Conservation (phyloP, 2,113 vertebrate species). For the Ctenomys sociabilis region DNA sequence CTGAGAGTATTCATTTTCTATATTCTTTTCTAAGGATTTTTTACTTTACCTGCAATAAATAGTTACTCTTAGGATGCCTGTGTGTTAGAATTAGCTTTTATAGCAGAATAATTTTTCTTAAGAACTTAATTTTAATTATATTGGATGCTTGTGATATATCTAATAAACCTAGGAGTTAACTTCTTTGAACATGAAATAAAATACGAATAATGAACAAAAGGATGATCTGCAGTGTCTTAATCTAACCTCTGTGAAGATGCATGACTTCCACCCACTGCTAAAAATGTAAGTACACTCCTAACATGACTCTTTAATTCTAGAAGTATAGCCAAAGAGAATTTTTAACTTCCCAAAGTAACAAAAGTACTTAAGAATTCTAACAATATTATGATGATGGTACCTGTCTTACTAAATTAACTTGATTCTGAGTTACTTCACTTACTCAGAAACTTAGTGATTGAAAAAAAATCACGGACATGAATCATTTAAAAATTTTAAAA, state of each 20-base stretch:
- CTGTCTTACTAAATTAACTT: not conserved
- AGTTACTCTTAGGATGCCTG: not conserved
- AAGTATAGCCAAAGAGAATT: not conserved
- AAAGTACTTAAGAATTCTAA: constrained; percentile 35
- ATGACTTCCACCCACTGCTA: not conserved
- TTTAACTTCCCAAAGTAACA: not conserved
- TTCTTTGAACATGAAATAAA: not conserved
- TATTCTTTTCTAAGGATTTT: not conserved
- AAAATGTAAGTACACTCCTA: not conserved
- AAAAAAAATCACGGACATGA: not conserved
- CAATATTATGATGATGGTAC: not conserved
- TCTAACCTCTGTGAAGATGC: not conserved
- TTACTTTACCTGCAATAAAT: not conserved
- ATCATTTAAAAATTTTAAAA: not conserved
- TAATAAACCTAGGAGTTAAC: not conserved
- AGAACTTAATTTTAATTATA: not conserved
- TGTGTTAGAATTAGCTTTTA: not conserved
- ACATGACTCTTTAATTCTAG: not conserved
- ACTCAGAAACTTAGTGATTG: constrained; percentile 15
- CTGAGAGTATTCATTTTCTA: not conserved
- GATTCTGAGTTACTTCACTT: not conserved
- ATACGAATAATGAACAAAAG: not conserved
- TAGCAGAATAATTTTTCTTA: not conserved
- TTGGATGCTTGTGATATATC: not conserved
- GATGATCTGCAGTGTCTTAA: not conserved